phyloP scores from a whole-genome alignment of 2,888 invertebrate genomes.

The Marronus borbonicus region DNA sequence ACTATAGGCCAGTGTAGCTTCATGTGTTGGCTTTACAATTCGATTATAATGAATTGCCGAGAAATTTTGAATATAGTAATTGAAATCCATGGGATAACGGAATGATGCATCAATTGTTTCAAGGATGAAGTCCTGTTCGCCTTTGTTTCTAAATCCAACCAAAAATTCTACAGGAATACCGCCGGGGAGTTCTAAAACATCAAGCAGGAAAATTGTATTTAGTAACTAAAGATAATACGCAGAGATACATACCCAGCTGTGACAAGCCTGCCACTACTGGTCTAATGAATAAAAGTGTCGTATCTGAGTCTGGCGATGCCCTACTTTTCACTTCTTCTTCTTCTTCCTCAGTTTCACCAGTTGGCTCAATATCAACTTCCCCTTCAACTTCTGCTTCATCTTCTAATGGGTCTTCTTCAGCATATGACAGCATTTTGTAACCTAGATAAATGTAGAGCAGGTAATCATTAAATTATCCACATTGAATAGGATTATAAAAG shows the following conservation, averaged over 20 bases:
- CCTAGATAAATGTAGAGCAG: slow-evolving; percentile 64
- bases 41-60: slow-evolving; percentile 91
- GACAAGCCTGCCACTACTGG: slow-evolving; percentile 78
- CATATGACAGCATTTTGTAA: slow-evolving; percentile 73
- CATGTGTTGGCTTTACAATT: slow-evolving; percentile 90
- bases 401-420: slow-evolving; percentile 80
- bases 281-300: slow-evolving; percentile 90
- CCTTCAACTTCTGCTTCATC: slow-evolving; percentile 81
- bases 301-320: slow-evolving; percentile 93
- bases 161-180: slow-evolving; percentile 95
- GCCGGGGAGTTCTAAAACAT: slow-evolving; percentile 85
- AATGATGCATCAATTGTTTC: slow-evolving; percentile 98
- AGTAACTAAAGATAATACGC: no score
- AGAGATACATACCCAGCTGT: slow-evolving; percentile 75
- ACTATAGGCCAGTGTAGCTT: slow-evolving; percentile 95
- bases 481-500: background rate
- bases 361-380: slow-evolving; percentile 76
- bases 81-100: slow-evolving; percentile 99
- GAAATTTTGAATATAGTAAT: slow-evolving; percentile 98
- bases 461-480: background rate
- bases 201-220: background rate
- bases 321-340: slow-evolving; percentile 79
- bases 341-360: slow-evolving; percentile 75
- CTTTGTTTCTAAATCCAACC: slow-evolving; percentile 97
- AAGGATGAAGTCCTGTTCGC: slow-evolving; percentile 90